Evolutionary conservation across 2,113 vertebrate genomes (phyloP), one percentile per base, ranked within the genome.

Genomic region (Mohoua ochrocephala): DNA sequence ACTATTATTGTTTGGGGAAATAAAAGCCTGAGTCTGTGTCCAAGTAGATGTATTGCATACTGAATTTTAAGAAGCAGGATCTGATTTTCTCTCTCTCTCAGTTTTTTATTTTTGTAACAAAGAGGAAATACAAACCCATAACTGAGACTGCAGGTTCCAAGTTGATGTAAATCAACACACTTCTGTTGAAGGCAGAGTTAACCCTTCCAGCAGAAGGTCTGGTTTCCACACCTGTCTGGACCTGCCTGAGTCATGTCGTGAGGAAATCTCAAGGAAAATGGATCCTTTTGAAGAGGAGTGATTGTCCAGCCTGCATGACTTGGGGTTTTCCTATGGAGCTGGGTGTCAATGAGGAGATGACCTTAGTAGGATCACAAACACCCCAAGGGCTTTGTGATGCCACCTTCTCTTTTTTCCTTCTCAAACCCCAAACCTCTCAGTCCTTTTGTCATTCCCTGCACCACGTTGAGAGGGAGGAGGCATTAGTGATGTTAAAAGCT

Each of bases 1-100:
- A 67, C 61, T 76, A 11, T 49, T 89, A 50, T 47, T 87, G 75
- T 86, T 85, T 74, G 30, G 68, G 95, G 90, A 95, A 93, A 96
- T 73, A 82, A 81, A 89, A 91, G 18, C 39, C 75, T 90, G 78
- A 54, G 26, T 74, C 24, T 71, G 9, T 8, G 7, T 73, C 23
- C 22, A 84, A 65, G 31, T 22, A 67, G 74, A 50, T 74, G 35
- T 53, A 73, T 73, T 68, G 45, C 65, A 65, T 78, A 69, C 31
- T 76, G 57, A 87, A 65, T 76, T 85, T 87, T 57, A 65, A 91
- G 49, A 79, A 89, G 49, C 28, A 68, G 31, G 59, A 52, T 75
- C 44, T 56, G 33, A 33, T 76, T 84, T 57, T 85, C 26, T 61
- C 10, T 70, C 9, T 17, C 1, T 53, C 12, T 41, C 37, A 23